Evolutionary conservation across 2,113 vertebrate species (phyloP).

Genomic region (Sapayoa aenigma): DNA sequence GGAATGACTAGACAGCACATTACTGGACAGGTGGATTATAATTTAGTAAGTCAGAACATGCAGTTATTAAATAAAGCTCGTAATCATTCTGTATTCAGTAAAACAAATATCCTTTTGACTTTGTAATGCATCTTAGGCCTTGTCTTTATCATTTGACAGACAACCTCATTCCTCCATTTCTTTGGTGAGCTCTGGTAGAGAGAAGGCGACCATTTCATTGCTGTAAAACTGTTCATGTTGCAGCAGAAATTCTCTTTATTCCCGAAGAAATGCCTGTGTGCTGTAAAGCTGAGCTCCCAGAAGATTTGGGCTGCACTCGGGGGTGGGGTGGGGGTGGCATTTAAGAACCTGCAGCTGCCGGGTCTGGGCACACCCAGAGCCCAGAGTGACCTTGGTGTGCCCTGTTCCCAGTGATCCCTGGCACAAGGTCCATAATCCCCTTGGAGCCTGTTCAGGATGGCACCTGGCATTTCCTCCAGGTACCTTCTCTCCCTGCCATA

Average conservation of each 20-base stretch:
- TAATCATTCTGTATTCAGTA: neutral
- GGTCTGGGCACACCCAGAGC: neutral
- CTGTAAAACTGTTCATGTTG: neutral
- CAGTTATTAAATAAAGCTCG: neutral
- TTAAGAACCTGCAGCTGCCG: neutral
- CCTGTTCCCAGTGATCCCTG: neutral
- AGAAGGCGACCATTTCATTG: neutral
- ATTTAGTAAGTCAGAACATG: neutral
- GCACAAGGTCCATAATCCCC: neutral
- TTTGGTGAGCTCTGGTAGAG: neutral
- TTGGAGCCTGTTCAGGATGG: neutral
- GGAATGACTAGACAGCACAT: neutral
- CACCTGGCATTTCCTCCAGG: neutral
- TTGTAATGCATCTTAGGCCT: neutral
- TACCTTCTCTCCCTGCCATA: accelerated
- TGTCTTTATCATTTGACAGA: neutral
- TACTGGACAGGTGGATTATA: neutral
- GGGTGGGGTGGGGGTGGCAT: neutral
- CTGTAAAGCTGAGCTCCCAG: accelerated
- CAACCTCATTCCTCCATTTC: neutral
- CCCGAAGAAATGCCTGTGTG: accelerated
- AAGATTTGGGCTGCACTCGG: too few species aligned
- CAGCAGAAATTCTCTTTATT: neutral
- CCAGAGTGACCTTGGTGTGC: neutral
- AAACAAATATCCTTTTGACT: neutral